Conservation (phyloP, 1,140 invertebrate species). For the Meloidogyne floridensis region DNA sequence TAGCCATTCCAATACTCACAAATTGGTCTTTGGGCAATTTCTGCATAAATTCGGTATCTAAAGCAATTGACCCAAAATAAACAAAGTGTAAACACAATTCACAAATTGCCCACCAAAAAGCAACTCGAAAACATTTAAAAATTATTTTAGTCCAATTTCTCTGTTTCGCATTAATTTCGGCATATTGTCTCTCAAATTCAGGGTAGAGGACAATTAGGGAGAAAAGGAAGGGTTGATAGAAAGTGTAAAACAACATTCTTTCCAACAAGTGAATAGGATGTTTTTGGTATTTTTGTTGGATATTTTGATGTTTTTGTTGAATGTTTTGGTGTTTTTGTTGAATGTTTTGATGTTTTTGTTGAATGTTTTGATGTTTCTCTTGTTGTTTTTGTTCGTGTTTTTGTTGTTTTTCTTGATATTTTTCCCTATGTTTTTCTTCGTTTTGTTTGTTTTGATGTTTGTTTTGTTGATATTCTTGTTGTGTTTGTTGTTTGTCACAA, state of each 20-base stretch:
- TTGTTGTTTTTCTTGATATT: background rate
- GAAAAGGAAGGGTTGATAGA: slow-evolving; percentile 62
- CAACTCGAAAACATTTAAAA: slow-evolving; percentile 46
- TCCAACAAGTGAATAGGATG: slow-evolving; percentile 30
- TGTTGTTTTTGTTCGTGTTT: background rate
- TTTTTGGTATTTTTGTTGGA: background rate
- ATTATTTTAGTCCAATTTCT: slow-evolving; percentile 43
- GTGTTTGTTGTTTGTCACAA: background rate
- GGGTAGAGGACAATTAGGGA: slow-evolving; percentile 63
- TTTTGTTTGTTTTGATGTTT: background rate
- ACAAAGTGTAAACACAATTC: slow-evolving; percentile 60
- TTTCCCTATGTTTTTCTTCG: background rate
- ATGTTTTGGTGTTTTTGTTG: background rate
- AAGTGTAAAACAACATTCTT: slow-evolving; percentile 56
- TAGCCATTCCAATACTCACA: slow-evolving; percentile 63
- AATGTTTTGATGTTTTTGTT: background rate
- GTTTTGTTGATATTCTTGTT: background rate
- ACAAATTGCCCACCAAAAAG: slow-evolving; percentile 60
- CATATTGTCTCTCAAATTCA: slow-evolving; percentile 60
- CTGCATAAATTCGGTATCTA: slow-evolving; percentile 48
- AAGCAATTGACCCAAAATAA: slow-evolving; percentile 62
- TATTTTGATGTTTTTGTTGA: background rate
- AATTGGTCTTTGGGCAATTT: slow-evolving; percentile 62
- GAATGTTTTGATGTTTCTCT: background rate
- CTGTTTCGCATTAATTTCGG: slow-evolving; percentile 34